Conservation (phyloP, 2,888 invertebrate species). For the Clistopyga incitator region DNA sequence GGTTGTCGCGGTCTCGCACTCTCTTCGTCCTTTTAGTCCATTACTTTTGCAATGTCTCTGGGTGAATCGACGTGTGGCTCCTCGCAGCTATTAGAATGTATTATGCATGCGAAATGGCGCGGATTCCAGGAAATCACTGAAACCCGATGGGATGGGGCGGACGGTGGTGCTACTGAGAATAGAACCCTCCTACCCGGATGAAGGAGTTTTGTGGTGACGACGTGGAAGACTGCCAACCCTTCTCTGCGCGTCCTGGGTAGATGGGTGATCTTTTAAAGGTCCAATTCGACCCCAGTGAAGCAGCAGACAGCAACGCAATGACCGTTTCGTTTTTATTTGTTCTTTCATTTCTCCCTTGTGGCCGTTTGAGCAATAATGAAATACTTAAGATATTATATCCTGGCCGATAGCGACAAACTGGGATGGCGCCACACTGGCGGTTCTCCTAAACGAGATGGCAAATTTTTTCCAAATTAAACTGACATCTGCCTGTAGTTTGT, state of each 20-base stretch:
- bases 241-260: slow-evolving; percentile 59
- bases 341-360: neutral
- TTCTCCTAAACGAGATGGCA: neutral
- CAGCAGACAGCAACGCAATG: slow-evolving; percentile 15
- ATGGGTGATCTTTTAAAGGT: slow-evolving; percentile 79
- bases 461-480: neutral
- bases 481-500: too few relatives aligned
- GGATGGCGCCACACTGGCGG: slow-evolving; percentile 70
- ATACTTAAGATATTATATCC: slow-evolving; percentile 79
- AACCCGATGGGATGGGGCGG: slow-evolving; percentile 68
- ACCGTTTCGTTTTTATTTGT: slow-evolving; percentile 12
- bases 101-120: slow-evolving; percentile 83
- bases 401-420: slow-evolving; percentile 75
- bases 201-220: slow-evolving; percentile 83
- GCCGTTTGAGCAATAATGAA: slow-evolving; percentile 66
- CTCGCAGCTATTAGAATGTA: slow-evolving; percentile 81
- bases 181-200: slow-evolving; percentile 79
- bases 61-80: slow-evolving; percentile 53
- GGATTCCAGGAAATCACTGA: slow-evolving; percentile 82
- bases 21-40: slow-evolving; percentile 23
- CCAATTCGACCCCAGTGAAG: slow-evolving; percentile 40
- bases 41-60: slow-evolving; percentile 30
- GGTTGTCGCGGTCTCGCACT: slow-evolving; percentile 29
- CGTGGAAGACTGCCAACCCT: slow-evolving; percentile 83
- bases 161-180: slow-evolving; percentile 43